Conservation (phyloP, 1,140 invertebrate genomes). For the Drosophila nannoptera region DNA sequence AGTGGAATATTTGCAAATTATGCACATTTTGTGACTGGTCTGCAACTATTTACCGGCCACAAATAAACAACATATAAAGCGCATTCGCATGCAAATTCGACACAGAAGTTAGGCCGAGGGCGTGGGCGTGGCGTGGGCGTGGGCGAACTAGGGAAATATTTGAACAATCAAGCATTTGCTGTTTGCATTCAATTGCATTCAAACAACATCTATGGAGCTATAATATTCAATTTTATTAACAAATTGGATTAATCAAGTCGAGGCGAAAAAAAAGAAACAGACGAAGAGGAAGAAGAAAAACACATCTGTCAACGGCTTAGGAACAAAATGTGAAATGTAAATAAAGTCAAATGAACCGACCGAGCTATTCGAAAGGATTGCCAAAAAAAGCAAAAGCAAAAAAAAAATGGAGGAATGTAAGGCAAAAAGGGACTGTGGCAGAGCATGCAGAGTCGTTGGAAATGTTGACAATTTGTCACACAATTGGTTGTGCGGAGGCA, state of each 20-base stretch:
- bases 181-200: too few relatives aligned
- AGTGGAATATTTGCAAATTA: constrained; percentile 63
- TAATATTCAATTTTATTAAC: too few relatives aligned
- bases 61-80: constrained; percentile 55
- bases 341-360: constrained; percentile 23
- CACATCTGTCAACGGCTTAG: constrained; percentile 4
- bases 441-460: constrained; percentile 28
- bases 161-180: too few relatives aligned
- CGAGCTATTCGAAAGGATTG: constrained; percentile 34
- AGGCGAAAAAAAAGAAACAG: too few relatives aligned
- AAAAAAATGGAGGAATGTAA: constrained; percentile 2
- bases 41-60: constrained; percentile 46
- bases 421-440: neutral
- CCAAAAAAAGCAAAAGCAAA: neutral
- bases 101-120: constrained; percentile 11
- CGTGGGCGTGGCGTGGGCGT: too few relatives aligned
- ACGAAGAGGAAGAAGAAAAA: too few relatives aligned
- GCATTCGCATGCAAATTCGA: constrained; percentile 71
- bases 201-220: too few relatives aligned
- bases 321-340: constrained; percentile 17
- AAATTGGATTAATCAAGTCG: too few relatives aligned
- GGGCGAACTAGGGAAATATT: too few relatives aligned
- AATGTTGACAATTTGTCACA: constrained; percentile 72
- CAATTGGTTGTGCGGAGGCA: constrained; percentile 54
- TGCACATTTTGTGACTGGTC: constrained; percentile 47